Conservation (phyloP, 2,888 invertebrate species). For the Glyphotaelius pellucidus region DNA sequence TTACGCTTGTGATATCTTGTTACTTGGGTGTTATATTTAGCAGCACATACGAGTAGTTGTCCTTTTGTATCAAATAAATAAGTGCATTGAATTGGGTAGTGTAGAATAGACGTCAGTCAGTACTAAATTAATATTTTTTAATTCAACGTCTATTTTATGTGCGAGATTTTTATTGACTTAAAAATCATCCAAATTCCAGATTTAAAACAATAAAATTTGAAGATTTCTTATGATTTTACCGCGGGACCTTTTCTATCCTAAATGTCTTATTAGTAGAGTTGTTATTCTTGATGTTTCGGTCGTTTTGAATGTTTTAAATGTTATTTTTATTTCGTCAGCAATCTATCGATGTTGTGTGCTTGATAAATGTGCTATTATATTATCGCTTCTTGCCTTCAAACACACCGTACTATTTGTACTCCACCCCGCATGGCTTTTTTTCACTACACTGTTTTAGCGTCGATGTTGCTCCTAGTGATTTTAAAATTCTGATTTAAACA, state of each 20-base stretch:
- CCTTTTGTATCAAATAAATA: conserved; percentile 71
- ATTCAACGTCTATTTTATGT: neutral
- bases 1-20: conserved; percentile 66
- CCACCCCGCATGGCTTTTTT: conserved; percentile 9
- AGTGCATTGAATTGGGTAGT: conserved; percentile 63
- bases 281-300: too few species aligned
- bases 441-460: neutral
- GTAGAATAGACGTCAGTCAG: conserved; percentile 52
- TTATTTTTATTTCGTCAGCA: neutral
- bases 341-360: conserved; percentile 63
- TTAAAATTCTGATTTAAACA: neutral
- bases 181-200: conserved; percentile 43
- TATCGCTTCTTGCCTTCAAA: conserved; percentile 42
- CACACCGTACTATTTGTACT: conserved; percentile 7
- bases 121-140: conserved; percentile 45
- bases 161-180: conserved; percentile 20
- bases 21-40: conserved; percentile 62
- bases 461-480: conserved; percentile 1
- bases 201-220: neutral
- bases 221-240: neutral
- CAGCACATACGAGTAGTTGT: conserved; percentile 68
- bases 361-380: conserved; percentile 60
- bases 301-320: neutral
- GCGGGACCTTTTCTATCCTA: conserved; percentile 23
- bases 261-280: neutral